Base-by-base conservation (phyloP, 92 coral and sea anemone genomes). In the Epizoanthus scotinus region DNA sequence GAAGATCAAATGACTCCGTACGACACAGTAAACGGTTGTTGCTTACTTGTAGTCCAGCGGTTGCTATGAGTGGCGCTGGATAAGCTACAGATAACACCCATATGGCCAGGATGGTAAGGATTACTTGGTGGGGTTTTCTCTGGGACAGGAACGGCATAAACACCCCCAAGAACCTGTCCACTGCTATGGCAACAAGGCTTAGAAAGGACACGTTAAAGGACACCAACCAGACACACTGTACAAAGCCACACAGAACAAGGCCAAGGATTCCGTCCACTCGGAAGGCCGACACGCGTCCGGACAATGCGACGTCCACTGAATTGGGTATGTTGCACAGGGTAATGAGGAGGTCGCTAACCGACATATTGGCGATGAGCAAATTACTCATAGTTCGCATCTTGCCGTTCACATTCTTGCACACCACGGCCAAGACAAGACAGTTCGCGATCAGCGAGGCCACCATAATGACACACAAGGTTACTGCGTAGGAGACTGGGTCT, bases 201-300 rank as follows among this genome's bases (percentile, higher is more conserved):
- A 68, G 17, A 42, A 68, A 68, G 17, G 73, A 68, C 18, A 68
- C 73, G 21, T 68, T 68, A 19, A 68, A 68, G 10, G 73, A 68
- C 73, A 68, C 73, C 17, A 68, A 26, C 73, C 73, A 68, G 22
- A 68, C 73, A n/a, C 40, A 68, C 73, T 68, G 73, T 25, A 68
- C 73, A 22, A 68, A 20, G 31, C 55, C 73, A n/a, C 73, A 68
- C 10, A 68, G 17, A 8, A 68, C 12, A 24, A 68, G 22, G 14
- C 73, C 73, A 68, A 68, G 4, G 26, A 31, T 40, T 40, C 73
- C 73, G 22, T 55, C 73, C 1, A 68, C 73, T 15, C 36, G 40
- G 73, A 68, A 68, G 18, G 40, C 73, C 17, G 73, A 44, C 10
- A 44, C 73, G 73, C 55, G 73, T 12, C 24, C 73, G 0, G 54